A percentile compares a stretch with the other conserved stretches of the same genome.
These are phyloP conservation scores for Atlantisia rogersi DNA, from an alignment of 2,113 vertebrate genomes.

Conservation along the genomic window DNA sequence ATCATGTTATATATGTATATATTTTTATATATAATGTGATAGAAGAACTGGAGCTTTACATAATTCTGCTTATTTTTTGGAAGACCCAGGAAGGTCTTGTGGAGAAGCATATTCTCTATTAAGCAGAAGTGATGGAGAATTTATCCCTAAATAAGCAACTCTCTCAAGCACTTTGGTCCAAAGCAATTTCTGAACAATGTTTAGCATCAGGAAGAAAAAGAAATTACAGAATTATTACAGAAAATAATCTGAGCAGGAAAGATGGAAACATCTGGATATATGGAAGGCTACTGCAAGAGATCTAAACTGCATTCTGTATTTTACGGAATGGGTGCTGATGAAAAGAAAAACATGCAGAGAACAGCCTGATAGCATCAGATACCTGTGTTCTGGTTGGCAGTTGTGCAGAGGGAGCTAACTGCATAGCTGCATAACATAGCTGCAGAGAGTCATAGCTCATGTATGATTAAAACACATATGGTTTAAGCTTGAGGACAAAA, in stretches of 20 bases:
- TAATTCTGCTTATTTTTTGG: neutral
- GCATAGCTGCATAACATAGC: neutral
- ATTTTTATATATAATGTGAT: neutral
- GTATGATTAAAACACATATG: neutral
- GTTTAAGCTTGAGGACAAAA: neutral
- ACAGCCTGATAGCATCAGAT: neutral
- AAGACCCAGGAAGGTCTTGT: neutral
- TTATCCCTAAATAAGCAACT: neutral
- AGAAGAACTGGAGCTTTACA: neutral
- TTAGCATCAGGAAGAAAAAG: neutral
- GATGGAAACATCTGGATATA: neutral
- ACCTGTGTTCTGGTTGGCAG: neutral
- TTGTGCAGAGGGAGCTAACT: neutral
- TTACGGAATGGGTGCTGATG: neutral
- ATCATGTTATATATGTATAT: neutral
- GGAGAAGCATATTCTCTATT: neutral
- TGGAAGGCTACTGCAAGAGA: neutral
- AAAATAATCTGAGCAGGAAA: neutral
- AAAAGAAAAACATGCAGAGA: neutral
- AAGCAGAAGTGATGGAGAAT: neutral
- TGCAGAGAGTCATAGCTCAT: neutral
- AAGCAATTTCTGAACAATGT: neutral
- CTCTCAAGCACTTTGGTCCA: neutral
- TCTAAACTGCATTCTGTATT: neutral
- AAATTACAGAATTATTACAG: neutral